Conservation (phyloP, 2,797 vertebrate genomes). For the Myiotriccus ornatus region DNA sequence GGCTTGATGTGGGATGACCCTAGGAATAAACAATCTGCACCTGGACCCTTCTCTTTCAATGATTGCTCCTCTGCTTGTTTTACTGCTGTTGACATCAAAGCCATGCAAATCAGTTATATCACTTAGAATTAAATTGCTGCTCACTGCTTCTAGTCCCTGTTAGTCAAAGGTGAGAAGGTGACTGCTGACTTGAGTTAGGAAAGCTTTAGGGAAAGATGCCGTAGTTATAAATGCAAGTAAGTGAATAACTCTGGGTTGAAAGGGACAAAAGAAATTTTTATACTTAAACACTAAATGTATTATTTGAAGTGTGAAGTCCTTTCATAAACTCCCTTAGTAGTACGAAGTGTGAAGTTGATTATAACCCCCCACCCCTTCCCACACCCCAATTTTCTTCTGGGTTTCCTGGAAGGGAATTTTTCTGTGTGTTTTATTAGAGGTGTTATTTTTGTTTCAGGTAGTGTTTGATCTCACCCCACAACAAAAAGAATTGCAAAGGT, state of each 20-base stretch:
- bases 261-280: background rate
- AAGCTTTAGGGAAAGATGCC: background rate
- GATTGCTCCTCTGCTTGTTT: background rate
- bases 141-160: background rate
- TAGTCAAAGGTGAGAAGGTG: background rate
- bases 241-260: background rate
- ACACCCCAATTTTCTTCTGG: background rate
- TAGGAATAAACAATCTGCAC: background rate
- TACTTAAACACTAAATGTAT: background rate
- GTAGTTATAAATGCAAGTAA: background rate
- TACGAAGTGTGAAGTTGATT: background rate
- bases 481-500: constrained; percentile 94
- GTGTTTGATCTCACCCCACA: constrained; percentile 91
- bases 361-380: background rate
- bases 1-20: background rate
- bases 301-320: background rate
- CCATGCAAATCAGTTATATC: background rate
- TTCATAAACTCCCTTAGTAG: background rate
- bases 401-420: background rate
- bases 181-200: background rate
- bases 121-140: background rate
- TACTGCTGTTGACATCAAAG: background rate
- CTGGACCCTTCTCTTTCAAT: background rate
- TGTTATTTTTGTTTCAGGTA: constrained; percentile 78
- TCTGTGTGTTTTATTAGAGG: background rate